A percentile compares a stretch with the other conserved stretches of the same genome.
Evolutionary conservation across 2,797 vertebrate species (phyloP).

Genomic region (Liasis olivaceus): DNA sequence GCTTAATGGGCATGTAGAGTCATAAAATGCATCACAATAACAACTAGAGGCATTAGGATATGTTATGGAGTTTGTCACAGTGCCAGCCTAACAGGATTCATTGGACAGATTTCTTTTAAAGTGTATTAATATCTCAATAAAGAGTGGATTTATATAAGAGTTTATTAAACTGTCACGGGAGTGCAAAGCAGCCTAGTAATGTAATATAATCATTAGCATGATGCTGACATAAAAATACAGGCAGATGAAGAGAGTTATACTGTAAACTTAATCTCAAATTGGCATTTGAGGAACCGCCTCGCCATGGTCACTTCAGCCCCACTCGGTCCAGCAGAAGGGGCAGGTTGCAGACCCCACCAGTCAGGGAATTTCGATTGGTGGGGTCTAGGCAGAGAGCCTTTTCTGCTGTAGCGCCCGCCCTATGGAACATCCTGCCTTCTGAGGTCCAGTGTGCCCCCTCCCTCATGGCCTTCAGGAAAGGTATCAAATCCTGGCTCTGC

Average conservation of each 20-base stretch:
- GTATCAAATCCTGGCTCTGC: too few species aligned
- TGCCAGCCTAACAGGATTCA: constrained; percentile 27
- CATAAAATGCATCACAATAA: constrained; percentile 51
- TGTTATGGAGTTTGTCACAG: constrained; percentile 41
- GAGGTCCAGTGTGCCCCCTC: too few species aligned
- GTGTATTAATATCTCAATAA: constrained; percentile 16
- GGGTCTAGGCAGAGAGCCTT: too few species aligned
- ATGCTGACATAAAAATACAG: background rate
- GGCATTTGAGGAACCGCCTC: too few species aligned
- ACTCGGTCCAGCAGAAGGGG: too few species aligned
- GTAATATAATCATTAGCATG: constrained; percentile 16
- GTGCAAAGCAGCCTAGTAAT: constrained; percentile 1
- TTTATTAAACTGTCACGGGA: background rate
- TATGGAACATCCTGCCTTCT: too few species aligned
- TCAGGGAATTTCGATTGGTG: too few species aligned
- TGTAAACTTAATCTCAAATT: background rate
- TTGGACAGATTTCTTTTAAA: constrained; percentile 43
- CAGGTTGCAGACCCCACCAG: too few species aligned
- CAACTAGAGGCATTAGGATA: constrained; percentile 46
- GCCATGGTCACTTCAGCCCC: too few species aligned
- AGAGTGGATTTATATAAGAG: background rate
- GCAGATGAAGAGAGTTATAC: background rate
- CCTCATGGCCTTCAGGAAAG: too few species aligned
- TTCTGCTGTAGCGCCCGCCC: too few species aligned
- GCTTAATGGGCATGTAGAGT: constrained; percentile 38